Conservation (phyloP, 2,113 vertebrate species). For the Grallaria varia region DNA sequence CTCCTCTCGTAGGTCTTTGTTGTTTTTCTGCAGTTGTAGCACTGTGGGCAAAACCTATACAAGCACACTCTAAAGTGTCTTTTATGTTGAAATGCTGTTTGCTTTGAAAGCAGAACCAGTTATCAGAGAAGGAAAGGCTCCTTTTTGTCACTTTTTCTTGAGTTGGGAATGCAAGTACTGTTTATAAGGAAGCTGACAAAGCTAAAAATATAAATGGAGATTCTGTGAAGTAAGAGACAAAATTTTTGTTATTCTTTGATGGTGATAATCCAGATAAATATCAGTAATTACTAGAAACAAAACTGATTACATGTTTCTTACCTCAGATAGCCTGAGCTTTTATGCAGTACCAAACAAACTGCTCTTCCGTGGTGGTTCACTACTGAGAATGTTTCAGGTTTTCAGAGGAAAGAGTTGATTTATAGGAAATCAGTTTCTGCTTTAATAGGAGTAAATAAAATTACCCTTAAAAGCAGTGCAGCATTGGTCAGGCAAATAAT, state of each 20-base stretch:
- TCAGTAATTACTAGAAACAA: not conserved
- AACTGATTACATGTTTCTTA: not conserved
- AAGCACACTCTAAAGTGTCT: not conserved
- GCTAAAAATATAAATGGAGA: not conserved
- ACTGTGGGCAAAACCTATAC: not conserved
- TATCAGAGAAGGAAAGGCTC: not conserved
- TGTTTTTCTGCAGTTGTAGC: not conserved
- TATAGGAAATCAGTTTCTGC: not conserved
- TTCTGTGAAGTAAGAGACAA: not conserved
- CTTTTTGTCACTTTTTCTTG: not conserved
- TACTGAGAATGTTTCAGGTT: not conserved
- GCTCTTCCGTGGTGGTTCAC: not conserved
- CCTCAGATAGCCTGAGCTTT: not conserved
- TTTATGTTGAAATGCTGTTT: not conserved
- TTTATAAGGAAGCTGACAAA: not conserved
- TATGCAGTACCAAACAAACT: not conserved
- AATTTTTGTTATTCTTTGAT: not conserved
- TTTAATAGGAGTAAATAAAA: not conserved
- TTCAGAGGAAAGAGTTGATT: not conserved
- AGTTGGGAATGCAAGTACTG: not conserved
- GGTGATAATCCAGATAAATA: not conserved
- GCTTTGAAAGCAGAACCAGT: not conserved
- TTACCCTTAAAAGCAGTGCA: not conserved
- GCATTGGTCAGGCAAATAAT: not conserved
- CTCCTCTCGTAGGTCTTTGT: not conserved